Conservation (phyloP, 2,113 vertebrate species). For the Psephotus haematonotus region DNA sequence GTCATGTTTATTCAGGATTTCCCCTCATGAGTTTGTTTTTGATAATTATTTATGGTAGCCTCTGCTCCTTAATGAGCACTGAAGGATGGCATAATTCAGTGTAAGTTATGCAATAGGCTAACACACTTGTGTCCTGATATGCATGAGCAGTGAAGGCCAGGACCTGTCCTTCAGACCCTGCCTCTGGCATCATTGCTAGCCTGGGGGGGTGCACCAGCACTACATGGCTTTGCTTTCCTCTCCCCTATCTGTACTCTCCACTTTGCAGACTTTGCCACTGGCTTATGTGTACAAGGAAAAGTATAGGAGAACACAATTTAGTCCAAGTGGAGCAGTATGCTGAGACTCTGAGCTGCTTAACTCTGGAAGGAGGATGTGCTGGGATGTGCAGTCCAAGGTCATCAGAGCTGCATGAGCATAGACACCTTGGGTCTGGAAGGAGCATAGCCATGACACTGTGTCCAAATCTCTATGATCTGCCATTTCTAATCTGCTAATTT, state of each 20-base stretch:
- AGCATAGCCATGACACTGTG: neutral
- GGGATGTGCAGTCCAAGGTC: neutral
- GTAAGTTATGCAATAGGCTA: neutral
- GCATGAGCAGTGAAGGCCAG: neutral
- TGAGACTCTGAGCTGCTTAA: neutral
- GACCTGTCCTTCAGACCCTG: neutral
- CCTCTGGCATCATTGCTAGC: neutral
- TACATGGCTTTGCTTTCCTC: fast-evolving
- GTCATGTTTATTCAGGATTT: neutral
- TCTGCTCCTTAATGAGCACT: neutral
- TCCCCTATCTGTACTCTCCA: neutral
- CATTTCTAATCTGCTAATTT: neutral
- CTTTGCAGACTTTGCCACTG: neutral
- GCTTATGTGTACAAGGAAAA: neutral
- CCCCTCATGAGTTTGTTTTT: neutral
- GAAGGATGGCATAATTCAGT: neutral
- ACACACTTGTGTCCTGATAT: neutral
- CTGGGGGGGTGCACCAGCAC: fast-evolving
- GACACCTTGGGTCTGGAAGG: neutral
- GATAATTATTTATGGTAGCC: neutral
- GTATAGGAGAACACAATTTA: neutral
- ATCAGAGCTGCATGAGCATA: neutral
- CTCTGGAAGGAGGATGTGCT: neutral
- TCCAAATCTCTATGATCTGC: neutral
- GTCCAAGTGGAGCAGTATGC: neutral